phyloP scores from a whole-genome alignment of 2,888 invertebrate species.

The Tethea ocularis region DNA sequence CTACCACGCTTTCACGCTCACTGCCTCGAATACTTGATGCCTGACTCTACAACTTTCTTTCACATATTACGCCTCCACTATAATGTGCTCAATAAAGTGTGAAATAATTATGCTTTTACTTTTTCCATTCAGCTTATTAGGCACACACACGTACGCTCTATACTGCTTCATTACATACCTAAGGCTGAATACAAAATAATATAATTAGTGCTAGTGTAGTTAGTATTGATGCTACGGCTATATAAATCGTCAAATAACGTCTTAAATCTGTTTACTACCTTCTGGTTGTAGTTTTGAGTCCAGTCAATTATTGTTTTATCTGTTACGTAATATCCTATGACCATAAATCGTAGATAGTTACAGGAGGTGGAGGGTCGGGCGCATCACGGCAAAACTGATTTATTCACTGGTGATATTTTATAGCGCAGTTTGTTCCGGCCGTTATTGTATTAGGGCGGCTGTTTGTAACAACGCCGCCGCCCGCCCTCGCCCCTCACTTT shows the following conservation, averaged over 20 bases:
- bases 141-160: no score
- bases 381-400: conserved; percentile 83
- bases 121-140: neutral
- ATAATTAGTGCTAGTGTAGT: neutral
- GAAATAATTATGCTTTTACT: neutral
- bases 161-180: no score
- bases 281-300: conserved; percentile 39
- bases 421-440: conserved; percentile 86
- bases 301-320: conserved; percentile 77
- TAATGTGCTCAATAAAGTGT: conserved; percentile 1
- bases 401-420: conserved; percentile 87
- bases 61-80: conserved; percentile 17
- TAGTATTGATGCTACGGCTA: no score
- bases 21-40: conserved; percentile 63
- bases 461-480: conserved; percentile 69
- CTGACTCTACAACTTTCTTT: conserved; percentile 11
- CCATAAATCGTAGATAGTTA: conserved; percentile 74
- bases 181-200: no score
- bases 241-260: neutral
- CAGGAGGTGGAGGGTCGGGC: conserved; percentile 60
- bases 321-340: conserved; percentile 68
- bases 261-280: neutral
- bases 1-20: conserved; percentile 58
- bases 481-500: conserved; percentile 34
- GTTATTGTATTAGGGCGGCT: conserved; percentile 86